Conservation (phyloP, 2,888 invertebrate genomes). For the Andrena haemorrhoa region DNA sequence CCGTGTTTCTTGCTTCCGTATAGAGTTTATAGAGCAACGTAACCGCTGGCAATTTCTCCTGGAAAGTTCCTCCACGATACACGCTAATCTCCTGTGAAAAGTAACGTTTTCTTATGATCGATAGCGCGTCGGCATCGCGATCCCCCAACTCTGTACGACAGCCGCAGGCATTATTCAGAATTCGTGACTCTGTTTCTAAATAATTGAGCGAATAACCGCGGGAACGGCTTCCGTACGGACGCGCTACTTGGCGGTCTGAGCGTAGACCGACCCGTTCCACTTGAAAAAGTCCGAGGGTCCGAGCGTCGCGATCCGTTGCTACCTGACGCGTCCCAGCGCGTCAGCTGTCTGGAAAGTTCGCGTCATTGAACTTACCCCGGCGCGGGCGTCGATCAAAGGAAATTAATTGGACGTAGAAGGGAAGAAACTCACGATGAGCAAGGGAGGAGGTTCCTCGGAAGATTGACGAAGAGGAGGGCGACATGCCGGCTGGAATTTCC, state of each 20-base stretch:
- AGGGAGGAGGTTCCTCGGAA: neutral
- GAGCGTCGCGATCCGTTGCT: too few species aligned
- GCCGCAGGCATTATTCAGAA: constrained; percentile 1
- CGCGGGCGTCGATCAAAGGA: neutral
- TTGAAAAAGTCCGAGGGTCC: neutral
- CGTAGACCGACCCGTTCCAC: constrained; percentile 24
- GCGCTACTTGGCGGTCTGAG: constrained; percentile 4
- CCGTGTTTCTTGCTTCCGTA: too few species aligned
- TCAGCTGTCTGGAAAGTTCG: neutral
- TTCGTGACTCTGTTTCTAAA: constrained; percentile 40
- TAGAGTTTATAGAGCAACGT: too few species aligned
- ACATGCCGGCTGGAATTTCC: constrained; percentile 81
- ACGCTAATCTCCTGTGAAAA: too few species aligned
- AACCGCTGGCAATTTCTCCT: too few species aligned
- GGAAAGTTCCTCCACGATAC: too few species aligned
- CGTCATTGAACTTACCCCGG: neutral
- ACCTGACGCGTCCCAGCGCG: neutral
- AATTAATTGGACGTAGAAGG: neutral
- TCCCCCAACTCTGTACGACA: neutral
- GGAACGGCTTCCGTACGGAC: neutral
- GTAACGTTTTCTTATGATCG: neutral
- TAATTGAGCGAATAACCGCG: constrained; percentile 45
- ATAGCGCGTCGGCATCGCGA: neutral
- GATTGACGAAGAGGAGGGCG: constrained; percentile 20
- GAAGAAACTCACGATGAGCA: neutral